phyloP scores from a whole-genome alignment of 2,797 vertebrate genomes.

The Streptopelia turtur region DNA sequence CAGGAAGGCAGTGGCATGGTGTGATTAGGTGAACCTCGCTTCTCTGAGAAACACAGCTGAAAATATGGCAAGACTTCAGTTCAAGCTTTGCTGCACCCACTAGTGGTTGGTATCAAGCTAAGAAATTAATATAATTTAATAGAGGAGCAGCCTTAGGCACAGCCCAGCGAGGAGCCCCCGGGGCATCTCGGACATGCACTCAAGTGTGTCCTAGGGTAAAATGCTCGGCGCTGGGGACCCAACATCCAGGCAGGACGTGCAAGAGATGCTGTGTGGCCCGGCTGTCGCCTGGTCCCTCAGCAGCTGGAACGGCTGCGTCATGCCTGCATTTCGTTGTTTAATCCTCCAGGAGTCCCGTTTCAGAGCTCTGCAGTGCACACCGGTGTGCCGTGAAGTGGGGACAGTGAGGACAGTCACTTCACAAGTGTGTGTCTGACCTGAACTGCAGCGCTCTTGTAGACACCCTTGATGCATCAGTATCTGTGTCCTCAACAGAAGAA shows the following conservation, averaged over 20 bases:
- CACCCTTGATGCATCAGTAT: not conserved
- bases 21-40: not conserved
- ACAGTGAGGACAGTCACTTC: rapidly evolving
- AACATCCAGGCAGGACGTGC: rapidly evolving
- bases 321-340: not conserved
- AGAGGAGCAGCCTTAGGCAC: not conserved
- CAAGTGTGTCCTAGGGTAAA: rapidly evolving
- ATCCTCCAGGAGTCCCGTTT: not conserved
- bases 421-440: not conserved
- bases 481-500: not conserved
- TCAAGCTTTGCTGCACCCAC: not conserved
- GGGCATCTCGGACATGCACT: not conserved
- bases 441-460: not conserved
- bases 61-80: not conserved
- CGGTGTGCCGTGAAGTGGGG: not conserved
- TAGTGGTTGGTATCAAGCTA: not conserved
- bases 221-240: not conserved
- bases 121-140: not conserved
- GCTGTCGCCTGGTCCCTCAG: not conserved
- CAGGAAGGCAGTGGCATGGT: not conserved
- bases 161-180: rapidly evolving
- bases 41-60: not conserved
- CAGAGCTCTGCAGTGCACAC: not conserved
- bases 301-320: rapidly evolving
- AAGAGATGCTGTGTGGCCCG: not conserved